Base-by-base conservation (phyloP, 1,140 invertebrate species). In the Diorhabda sublineata region DNA sequence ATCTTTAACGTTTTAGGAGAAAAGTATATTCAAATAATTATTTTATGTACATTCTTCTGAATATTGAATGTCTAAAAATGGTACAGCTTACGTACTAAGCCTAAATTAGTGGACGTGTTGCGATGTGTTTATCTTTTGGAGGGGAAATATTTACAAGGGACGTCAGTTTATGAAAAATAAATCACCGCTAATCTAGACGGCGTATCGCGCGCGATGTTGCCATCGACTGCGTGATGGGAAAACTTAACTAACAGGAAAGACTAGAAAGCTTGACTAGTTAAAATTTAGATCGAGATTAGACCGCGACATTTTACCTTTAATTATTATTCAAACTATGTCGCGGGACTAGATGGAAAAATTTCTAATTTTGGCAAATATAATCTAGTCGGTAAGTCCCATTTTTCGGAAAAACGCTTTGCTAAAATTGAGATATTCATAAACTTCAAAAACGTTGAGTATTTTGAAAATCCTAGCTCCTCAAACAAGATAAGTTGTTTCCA, bases 21-120 rank as follows among this genome's bases (percentile, higher is more conserved):
- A 52, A 52, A 52, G 47, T 52, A n/a, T 52, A 6, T 52, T 6
- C 47, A 52, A 26, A 52, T 52, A 52, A 52, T n/a, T 52, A n/a
- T n/a, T 52, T 67, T 74, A 70, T 72, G 9, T 62, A 62, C 61
- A 62, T 44, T 43, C 61, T 44, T 44, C 43, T 44, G 44, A 77
- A 66, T 47, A 64, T 45, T 64, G 45, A 56, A 26, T 26, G 64
- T 57, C 66, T 63, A 58, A 26, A 67, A 67, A 26, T 26, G 65
- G 59, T 59, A 67, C 57, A 61, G 64, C 69, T 74, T 74, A 69
- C 45, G 52, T 75, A 71, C 73, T 77, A 78, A 75, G 64, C 77
- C 78, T 80, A 81, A 78, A 67, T 79, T 81, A 81, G 74, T 81
- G 79, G 79, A 81, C 79, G 79, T 81, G 73, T 80, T 77, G 78